Conservation (phyloP, 2,113 vertebrate genomes). For the Varanus salvator region DNA sequence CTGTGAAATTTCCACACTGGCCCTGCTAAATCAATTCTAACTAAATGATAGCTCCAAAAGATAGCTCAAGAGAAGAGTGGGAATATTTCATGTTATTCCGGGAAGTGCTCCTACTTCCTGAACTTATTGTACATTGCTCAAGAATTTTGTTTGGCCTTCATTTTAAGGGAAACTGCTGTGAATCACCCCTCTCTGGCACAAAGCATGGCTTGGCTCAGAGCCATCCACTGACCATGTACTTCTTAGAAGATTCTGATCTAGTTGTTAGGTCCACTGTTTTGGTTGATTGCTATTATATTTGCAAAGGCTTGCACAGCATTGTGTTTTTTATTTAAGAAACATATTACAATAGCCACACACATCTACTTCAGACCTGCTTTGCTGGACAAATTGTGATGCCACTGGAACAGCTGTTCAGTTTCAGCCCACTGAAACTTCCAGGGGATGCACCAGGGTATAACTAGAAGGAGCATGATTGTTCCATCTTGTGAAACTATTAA, state of each 20-base stretch:
- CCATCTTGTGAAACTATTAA: conserved; percentile 12
- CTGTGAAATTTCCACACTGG: too few species aligned
- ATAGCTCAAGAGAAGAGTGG: too few species aligned
- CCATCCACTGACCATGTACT: too few species aligned
- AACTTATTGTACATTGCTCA: background rate
- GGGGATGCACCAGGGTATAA: background rate
- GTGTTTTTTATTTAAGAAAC: background rate
- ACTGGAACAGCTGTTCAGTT: background rate
- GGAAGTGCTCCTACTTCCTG: too few species aligned
- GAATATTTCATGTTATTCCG: too few species aligned
- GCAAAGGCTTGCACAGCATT: background rate
- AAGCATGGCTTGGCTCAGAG: too few species aligned
- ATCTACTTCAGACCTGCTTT: background rate
- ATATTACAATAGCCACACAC: background rate
- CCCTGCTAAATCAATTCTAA: too few species aligned
- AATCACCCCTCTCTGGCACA: too few species aligned
- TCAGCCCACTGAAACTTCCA: conserved; percentile 9
- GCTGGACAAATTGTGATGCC: background rate
- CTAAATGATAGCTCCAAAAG: too few species aligned
- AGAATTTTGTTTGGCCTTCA: background rate
- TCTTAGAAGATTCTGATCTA: background rate
- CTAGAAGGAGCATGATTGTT: conserved; percentile 10
- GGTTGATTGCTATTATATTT: background rate
- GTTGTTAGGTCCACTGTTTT: background rate
- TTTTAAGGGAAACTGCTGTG: too few species aligned